Percentiles rank a stretch among this genome's conserved stretches.
phyloP scores from a whole-genome alignment of 2,888 invertebrate species.

The Odontocolon sp. region DNA sequence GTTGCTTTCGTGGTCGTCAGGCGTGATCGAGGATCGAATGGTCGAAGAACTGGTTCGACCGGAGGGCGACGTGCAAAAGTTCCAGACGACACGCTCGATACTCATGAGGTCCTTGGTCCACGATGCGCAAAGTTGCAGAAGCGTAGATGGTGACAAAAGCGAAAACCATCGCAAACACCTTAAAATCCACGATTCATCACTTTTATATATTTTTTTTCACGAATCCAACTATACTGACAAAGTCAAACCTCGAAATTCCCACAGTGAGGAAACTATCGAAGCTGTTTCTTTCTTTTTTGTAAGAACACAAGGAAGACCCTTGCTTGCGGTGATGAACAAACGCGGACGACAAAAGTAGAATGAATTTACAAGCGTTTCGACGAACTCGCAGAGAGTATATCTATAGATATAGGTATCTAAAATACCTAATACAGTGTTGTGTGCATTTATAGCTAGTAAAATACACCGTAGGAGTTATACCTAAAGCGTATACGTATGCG shows the following conservation, averaged over 20 bases:
- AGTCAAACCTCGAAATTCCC: neutral
- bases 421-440: conserved; percentile 9
- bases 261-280: conserved; percentile 2
- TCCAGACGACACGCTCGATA: conserved; percentile 48
- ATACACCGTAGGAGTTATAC: neutral
- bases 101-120: conserved; percentile 9
- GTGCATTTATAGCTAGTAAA: conserved; percentile 13
- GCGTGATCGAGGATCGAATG: conserved; percentile 54
- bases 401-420: neutral
- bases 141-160: neutral
- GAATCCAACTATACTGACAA: too few relatives aligned
- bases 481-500: conserved; percentile 48
- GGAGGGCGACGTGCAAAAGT: conserved; percentile 44
- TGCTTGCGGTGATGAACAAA: conserved; percentile 38
- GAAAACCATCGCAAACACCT: neutral
- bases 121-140: neutral
- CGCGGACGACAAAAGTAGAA: neutral
- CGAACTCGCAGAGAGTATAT: conserved; percentile 3
- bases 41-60: conserved; percentile 56
- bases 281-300: neutral
- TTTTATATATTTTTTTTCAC: too few relatives aligned
- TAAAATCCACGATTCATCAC: too few relatives aligned
- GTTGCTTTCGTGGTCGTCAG: conserved; percentile 21
- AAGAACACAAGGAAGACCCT: conserved; percentile 18
- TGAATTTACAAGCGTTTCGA: conserved; percentile 16